Percentiles rank a stretch among this genome's conserved stretches.
Evolutionary conservation across 1,140 invertebrate genomes (phyloP).

Genomic region (Pentalonia nigronervosa): DNA sequence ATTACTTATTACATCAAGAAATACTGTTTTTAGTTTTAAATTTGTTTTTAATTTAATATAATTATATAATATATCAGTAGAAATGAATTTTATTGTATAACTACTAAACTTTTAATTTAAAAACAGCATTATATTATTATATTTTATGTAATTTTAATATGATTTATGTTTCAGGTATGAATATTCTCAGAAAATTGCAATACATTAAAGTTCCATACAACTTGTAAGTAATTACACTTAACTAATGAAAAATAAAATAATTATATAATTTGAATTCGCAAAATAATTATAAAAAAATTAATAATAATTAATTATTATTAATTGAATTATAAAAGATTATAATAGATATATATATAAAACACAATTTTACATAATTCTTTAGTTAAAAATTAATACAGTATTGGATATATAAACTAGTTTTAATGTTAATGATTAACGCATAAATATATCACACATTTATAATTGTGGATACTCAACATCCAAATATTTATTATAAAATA

Average conservation of each 20-base stretch:
- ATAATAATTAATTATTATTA: too few species aligned
- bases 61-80: neutral
- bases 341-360: too few species aligned
- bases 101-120: too few species aligned
- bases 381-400: neutral
- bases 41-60: conserved; percentile 6
- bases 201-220: neutral
- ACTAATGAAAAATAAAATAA: neutral
- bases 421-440: too few species aligned
- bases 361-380: too few species aligned
- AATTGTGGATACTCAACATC: too few species aligned
- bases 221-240: neutral
- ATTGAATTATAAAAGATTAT: too few species aligned
- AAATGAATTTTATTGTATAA: neutral
- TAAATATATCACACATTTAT: too few species aligned
- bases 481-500: too few species aligned
- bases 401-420: neutral
- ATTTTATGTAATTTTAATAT: neutral
- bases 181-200: neutral
- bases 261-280: neutral
- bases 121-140: neutral
- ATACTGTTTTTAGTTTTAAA: neutral
- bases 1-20: neutral
- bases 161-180: neutral
- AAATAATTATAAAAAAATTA: too few species aligned